phyloP scores from a whole-genome alignment of 2,797 vertebrate genomes.

The Crocodylus rhombifer region DNA sequence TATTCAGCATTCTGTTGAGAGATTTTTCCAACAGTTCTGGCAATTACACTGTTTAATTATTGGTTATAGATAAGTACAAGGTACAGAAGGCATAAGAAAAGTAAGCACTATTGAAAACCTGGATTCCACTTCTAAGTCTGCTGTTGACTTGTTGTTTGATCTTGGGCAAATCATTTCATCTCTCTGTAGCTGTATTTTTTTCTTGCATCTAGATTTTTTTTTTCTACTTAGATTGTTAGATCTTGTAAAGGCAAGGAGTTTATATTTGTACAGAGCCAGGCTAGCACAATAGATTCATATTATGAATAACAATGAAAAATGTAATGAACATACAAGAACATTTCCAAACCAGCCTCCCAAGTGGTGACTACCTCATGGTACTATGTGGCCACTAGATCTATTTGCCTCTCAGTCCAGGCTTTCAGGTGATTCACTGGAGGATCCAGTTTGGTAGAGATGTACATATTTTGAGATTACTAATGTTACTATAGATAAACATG shows the following conservation, averaged over 20 bases:
- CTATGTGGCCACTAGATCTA: background rate
- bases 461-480: too few species aligned
- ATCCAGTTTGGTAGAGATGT: too few species aligned
- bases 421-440: background rate
- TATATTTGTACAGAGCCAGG: background rate
- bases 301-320: rapidly evolving
- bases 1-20: background rate
- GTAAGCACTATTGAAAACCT: too few species aligned
- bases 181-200: background rate
- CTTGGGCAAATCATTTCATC: background rate
- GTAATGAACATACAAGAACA: background rate
- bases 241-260: background rate
- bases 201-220: background rate
- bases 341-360: background rate
- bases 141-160: background rate
- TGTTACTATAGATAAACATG: background rate
- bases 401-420: background rate
- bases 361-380: background rate
- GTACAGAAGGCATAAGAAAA: background rate
- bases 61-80: background rate
- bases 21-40: background rate
- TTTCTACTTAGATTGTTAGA: background rate
- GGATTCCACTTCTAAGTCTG: background rate
- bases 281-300: background rate
- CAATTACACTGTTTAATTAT: background rate